Evolutionary conservation across 2,888 invertebrate genomes (phyloP).

Genomic region (Eristalinus aeneus): DNA sequence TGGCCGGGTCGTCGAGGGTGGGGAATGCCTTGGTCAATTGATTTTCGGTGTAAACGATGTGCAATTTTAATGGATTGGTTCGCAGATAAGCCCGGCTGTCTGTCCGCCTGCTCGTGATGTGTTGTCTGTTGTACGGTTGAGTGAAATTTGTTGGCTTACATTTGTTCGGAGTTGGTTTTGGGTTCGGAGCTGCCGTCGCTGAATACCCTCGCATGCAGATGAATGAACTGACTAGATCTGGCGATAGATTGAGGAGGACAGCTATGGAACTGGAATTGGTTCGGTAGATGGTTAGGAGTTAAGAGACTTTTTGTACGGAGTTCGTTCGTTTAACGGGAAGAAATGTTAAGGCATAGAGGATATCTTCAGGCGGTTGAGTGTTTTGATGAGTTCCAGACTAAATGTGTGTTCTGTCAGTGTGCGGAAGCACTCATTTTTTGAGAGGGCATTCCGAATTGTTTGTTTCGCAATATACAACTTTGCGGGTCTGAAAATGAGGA

Average conservation of each 20-base stretch:
- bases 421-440: no score
- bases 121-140: constrained; percentile 67
- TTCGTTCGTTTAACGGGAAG: no score
- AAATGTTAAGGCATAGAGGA: no score
- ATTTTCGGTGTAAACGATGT: constrained; percentile 81
- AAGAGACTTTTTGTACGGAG: background rate
- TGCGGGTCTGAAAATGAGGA: no score
- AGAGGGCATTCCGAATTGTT: no score
- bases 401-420: no score
- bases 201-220: constrained; percentile 25
- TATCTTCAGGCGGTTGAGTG: no score
- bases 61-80: constrained; percentile 81
- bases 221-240: constrained; percentile 42
- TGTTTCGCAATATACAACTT: no score
- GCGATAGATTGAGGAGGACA: constrained; percentile 58
- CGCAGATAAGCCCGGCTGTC: constrained; percentile 76
- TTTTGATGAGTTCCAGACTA: no score
- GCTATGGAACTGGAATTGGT: constrained; percentile 55
- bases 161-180: constrained; percentile 51
- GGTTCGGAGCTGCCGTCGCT: constrained; percentile 31
- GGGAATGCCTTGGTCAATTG: constrained; percentile 80
- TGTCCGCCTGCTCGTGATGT: constrained; percentile 41
- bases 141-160: constrained; percentile 71
- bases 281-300: background rate
- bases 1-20: background rate